Percentiles rank a stretch among this genome's conserved stretches.
phyloP scores from a whole-genome alignment of 2,888 invertebrate species.

The Mylabris sibirica region DNA sequence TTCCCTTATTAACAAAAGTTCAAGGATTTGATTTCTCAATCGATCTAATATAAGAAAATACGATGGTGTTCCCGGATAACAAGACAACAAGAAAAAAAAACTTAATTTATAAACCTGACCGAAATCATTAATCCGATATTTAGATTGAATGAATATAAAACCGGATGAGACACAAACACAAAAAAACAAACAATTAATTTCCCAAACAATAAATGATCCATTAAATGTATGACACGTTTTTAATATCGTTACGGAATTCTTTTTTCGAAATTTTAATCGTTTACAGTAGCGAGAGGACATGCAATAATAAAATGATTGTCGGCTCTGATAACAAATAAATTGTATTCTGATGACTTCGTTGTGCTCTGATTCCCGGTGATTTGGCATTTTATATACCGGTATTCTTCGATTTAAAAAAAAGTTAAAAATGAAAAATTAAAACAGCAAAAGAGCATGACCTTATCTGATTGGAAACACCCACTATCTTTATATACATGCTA shows the following conservation, averaged over 20 bases:
- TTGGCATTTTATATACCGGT: conserved; percentile 10
- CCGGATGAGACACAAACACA: neutral
- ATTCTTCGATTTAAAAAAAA: neutral
- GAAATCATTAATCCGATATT: neutral
- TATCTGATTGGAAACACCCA: conserved; percentile 9
- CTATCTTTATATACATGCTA: neutral
- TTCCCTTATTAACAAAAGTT: neutral
- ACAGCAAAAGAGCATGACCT: neutral
- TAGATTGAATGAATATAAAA: neutral
- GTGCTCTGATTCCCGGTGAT: neutral
- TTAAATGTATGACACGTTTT: conserved; percentile 8
- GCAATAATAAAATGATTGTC: neutral
- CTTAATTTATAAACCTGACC: neutral
- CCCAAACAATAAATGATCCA: neutral
- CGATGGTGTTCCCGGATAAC: no score
- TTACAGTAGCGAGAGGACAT: neutral
- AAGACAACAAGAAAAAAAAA: neutral
- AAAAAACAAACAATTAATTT: neutral
- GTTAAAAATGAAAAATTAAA: neutral
- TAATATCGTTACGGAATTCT: neutral
- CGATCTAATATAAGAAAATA: no score
- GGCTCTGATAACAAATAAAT: neutral
- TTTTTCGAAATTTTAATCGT: neutral
- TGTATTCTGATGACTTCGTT: conserved; percentile 1
- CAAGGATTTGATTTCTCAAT: neutral